Base-by-base conservation (phyloP, 23 tunicate species). In the Halocynthia aurantium region DNA sequence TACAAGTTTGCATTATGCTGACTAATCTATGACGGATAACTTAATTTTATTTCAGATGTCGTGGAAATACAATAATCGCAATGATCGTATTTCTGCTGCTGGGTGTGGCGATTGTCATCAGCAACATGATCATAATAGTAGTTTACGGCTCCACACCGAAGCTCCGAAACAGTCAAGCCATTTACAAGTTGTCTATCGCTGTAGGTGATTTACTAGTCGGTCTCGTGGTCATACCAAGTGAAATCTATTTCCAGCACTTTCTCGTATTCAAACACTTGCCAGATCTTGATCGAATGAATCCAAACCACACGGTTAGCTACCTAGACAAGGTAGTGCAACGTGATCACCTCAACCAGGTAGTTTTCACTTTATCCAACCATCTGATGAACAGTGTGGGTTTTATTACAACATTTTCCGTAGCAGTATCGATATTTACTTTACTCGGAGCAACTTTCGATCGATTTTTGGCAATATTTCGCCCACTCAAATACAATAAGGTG, bases 361-460 rank as follows among this genome's bases (percentile, higher is more conserved):
- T 0, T 31, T 31, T 31, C 44, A 31, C 44, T 31, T 31, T 31
- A 31, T 31, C 44, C 4, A 31, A 31, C 44, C 44, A 1, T 4
- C 44, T 31, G 2, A 31, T 31, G 44, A 31, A 31, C 44, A 31
- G 2, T 50, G 76, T 81, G 9, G 90, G 90, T 6, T 85, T 85
- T 64, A 65, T 85, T 51, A 85, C 90, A 53, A 70, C 79, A 7
- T 21, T 80, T 7, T 78, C 90, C n/a, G 10, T 85, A 21, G 51
- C 76, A 21, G 80, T 80, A 12, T 85, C 90, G 7, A 62, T 80
- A 5, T 85, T 80, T 63, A 85, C 81, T 44, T 61, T 85, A 50
- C 50, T 73, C 53, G 79, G 67, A 12, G 90, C 90, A 6, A 74
- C 76, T 19, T 71, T 79, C 55, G 90, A 85, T 12, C 73, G 90